A percentile compares a stretch with the other conserved stretches of the same genome.
These are phyloP conservation scores for Lysiphlebus fabarum DNA, from an alignment of 1,140 invertebrate species.

Conservation along the genomic window DNA sequence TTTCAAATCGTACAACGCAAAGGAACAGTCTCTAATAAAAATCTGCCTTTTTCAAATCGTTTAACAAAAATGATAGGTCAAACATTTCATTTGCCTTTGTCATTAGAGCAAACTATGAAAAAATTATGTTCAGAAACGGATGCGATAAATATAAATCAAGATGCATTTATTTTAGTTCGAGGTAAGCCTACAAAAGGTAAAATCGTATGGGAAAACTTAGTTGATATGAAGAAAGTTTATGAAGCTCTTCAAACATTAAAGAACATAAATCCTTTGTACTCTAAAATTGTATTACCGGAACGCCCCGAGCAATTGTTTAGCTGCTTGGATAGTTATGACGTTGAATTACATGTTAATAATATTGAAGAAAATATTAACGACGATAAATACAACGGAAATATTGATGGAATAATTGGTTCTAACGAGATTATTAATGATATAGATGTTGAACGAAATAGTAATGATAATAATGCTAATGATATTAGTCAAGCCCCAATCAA, in stretches of 20 bases:
- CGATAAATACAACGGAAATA: neutral
- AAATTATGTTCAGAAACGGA: conserved; percentile 24
- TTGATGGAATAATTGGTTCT: neutral
- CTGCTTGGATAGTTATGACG: neutral
- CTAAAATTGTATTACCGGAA: conserved; percentile 25
- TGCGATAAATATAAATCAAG: conserved; percentile 23
- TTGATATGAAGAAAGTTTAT: conserved; percentile 29
- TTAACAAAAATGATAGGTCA: conserved; percentile 36
- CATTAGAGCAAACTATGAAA: conserved; percentile 13
- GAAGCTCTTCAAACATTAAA: conserved; percentile 26
- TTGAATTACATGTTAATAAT: conserved; percentile 9
- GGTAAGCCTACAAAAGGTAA: conserved; percentile 30
- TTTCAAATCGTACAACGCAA: conserved; percentile 38
- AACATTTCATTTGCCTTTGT: conserved; percentile 26
- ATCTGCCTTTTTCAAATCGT: conserved; percentile 30
- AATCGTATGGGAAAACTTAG: conserved; percentile 29
- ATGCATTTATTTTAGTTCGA: conserved; percentile 29
- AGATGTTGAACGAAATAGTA: conserved; percentile 3
- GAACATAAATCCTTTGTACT: conserved; percentile 27
- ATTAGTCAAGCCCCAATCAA: neutral
- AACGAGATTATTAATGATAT: neutral
- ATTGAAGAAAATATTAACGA: conserved; percentile 9
- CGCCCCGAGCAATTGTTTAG: conserved; percentile 9
- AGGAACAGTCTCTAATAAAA: conserved; percentile 35
- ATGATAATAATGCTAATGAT: neutral